A percentile compares a stretch with the other conserved stretches of the same genome.
Evolutionary conservation across 2,797 vertebrate genomes (phyloP).

Genomic region (Micrastur ruficollis): DNA sequence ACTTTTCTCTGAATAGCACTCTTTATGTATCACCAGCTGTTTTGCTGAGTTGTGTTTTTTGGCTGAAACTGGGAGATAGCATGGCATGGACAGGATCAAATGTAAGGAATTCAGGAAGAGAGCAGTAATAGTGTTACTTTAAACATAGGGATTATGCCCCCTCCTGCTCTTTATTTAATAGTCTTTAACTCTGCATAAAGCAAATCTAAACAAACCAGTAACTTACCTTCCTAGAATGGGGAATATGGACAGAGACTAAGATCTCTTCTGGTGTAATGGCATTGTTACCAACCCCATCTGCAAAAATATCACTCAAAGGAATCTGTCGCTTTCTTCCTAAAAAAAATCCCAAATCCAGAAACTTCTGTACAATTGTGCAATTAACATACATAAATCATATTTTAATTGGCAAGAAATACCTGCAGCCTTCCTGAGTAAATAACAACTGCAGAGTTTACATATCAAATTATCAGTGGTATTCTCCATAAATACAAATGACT

Average conservation of each 20-base stretch:
- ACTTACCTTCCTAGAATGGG: conserved; percentile 82
- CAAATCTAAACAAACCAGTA: neutral
- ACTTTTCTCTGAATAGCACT: neutral
- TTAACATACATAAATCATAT: neutral
- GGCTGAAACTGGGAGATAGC: neutral
- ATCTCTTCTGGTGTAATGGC: conserved; percentile 80
- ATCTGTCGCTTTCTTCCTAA: conserved; percentile 71
- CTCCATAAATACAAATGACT: neutral
- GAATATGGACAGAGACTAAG: conserved; percentile 82
- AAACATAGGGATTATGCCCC: neutral
- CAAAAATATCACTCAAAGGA: conserved; percentile 81
- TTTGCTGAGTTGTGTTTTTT: neutral
- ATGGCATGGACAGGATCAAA: neutral
- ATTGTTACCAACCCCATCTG: conserved; percentile 77
- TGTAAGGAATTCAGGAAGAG: neutral
- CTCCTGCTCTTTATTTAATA: neutral
- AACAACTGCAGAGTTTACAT: neutral
- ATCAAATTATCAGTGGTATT: neutral
- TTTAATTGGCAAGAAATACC: neutral
- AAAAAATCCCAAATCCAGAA: neutral
- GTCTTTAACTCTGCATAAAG: neutral
- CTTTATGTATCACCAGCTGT: neutral
- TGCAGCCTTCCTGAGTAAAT: neutral
- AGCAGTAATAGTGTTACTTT: neutral
- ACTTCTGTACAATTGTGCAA: neutral